Percentiles rank a stretch among this genome's conserved stretches.
Evolutionary conservation across 2,888 invertebrate species (phyloP).

Genomic region (Chrysolina americana): DNA sequence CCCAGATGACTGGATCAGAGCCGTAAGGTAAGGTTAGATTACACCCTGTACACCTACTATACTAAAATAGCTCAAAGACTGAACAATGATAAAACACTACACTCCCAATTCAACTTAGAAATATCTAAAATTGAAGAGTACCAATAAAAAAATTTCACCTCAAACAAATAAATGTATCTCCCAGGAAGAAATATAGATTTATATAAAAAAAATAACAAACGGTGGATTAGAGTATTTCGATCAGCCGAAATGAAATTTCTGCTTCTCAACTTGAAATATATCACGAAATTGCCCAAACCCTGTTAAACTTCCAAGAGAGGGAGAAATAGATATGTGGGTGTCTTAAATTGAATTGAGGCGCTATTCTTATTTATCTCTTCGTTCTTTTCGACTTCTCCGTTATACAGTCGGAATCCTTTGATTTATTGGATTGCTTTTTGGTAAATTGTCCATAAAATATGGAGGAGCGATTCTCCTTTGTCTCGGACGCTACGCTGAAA

Average conservation of each 20-base stretch:
- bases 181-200: too few relatives aligned
- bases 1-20: too few relatives aligned
- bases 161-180: too few relatives aligned
- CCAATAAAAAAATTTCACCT: too few relatives aligned
- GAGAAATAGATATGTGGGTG: slow-evolving; percentile 44
- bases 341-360: slow-evolving; percentile 50
- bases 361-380: slow-evolving; percentile 48
- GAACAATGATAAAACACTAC: too few relatives aligned
- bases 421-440: slow-evolving; percentile 52
- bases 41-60: too few relatives aligned
- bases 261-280: not conserved
- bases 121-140: too few relatives aligned
- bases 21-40: too few relatives aligned
- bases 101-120: too few relatives aligned
- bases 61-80: too few relatives aligned
- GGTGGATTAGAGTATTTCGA: slow-evolving; percentile 3
- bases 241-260: slow-evolving; percentile 4
- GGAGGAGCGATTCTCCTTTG: slow-evolving; percentile 24
- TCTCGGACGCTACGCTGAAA: slow-evolving; percentile 24
- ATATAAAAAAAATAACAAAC: not conserved
- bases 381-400: slow-evolving; percentile 40
- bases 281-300: slow-evolving; percentile 35
- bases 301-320: slow-evolving; percentile 47
- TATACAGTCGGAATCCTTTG: slow-evolving; percentile 47
- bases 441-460: slow-evolving; percentile 53